Conservation (phyloP, 2,113 vertebrate species). For the Ondatra zibethicus region DNA sequence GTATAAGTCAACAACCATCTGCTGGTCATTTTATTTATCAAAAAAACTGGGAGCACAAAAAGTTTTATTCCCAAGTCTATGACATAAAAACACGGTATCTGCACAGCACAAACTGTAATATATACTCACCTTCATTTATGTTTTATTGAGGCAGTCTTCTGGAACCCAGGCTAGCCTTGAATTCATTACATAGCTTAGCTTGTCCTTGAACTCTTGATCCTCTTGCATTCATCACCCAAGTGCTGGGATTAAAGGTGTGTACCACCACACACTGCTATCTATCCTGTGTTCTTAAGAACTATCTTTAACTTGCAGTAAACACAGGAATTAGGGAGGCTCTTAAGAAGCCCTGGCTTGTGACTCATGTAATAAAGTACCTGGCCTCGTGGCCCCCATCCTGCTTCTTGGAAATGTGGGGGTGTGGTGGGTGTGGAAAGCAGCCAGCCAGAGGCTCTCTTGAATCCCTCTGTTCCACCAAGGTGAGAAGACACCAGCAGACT, state of each 20-base stretch:
- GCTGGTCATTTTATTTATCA: not conserved
- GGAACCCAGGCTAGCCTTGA: not conserved
- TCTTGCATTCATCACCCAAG: too few species aligned
- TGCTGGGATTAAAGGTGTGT: not conserved
- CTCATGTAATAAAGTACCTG: not conserved
- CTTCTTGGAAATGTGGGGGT: not conserved
- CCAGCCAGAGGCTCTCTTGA: too few species aligned
- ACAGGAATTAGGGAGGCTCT: not conserved
- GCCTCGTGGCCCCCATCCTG: not conserved
- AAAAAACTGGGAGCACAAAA: not conserved
- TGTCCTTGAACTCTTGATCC: not conserved
- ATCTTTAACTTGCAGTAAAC: not conserved
- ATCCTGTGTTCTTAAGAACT: constrained; percentile 3
- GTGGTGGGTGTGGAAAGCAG: not conserved
- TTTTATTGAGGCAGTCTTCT: not conserved
- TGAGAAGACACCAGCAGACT: not conserved
- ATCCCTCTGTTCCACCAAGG: not conserved
- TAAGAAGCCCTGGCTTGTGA: not conserved
- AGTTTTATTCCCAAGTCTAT: constrained; percentile 8
- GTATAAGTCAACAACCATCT: not conserved
- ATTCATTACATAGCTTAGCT: not conserved
- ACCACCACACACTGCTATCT: not conserved
- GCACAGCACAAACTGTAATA: not conserved
- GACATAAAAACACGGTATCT: constrained; percentile 36
- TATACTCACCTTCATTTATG: not conserved